These are phyloP conservation scores for Montipora capricornis DNA, from an alignment of 64 coral and sea anemone species.

Conservation along the genomic window DNA sequence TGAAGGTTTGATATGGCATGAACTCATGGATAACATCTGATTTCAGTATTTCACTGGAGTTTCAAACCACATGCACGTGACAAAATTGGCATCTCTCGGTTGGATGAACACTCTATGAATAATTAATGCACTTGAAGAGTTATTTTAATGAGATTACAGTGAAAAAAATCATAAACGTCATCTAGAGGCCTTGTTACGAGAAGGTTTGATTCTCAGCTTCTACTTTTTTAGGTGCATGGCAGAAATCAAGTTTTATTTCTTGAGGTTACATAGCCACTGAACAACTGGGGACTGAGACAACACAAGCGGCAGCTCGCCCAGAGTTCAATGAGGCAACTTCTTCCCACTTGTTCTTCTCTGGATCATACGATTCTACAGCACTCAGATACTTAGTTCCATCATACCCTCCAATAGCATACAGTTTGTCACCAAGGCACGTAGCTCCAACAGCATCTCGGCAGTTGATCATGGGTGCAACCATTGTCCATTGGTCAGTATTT, in stretches of 20 bases:
- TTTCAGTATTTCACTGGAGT: too few relatives aligned
- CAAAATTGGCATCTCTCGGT: too few relatives aligned
- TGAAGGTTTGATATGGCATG: too few relatives aligned
- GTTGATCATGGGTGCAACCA: slow-evolving; percentile 96
- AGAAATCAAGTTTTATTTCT: background rate
- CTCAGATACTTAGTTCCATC: slow-evolving; percentile 94
- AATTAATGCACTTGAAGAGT: too few relatives aligned
- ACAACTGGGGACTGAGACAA: slow-evolving; percentile 77
- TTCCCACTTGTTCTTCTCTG: slow-evolving; percentile 95
- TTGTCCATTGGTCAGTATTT: slow-evolving; percentile 99
- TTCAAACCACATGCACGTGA: too few relatives aligned
- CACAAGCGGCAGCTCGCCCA: slow-evolving; percentile 96
- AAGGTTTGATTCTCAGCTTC: too few relatives aligned
- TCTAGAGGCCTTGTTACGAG: too few relatives aligned
- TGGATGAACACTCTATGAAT: too few relatives aligned
- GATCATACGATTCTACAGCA: slow-evolving; percentile 97
- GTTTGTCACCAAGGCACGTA: slow-evolving; percentile 88
- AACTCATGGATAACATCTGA: too few relatives aligned
- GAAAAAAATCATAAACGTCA: too few relatives aligned
- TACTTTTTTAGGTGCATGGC: too few relatives aligned
- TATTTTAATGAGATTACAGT: too few relatives aligned
- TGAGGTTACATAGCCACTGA: background rate
- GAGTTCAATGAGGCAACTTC: slow-evolving; percentile 86
- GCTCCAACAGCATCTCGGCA: slow-evolving; percentile 97
- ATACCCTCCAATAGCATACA: slow-evolving; percentile 98